Conservation (phyloP, 2,888 invertebrate genomes). For the Notocelia uddmanniana region DNA sequence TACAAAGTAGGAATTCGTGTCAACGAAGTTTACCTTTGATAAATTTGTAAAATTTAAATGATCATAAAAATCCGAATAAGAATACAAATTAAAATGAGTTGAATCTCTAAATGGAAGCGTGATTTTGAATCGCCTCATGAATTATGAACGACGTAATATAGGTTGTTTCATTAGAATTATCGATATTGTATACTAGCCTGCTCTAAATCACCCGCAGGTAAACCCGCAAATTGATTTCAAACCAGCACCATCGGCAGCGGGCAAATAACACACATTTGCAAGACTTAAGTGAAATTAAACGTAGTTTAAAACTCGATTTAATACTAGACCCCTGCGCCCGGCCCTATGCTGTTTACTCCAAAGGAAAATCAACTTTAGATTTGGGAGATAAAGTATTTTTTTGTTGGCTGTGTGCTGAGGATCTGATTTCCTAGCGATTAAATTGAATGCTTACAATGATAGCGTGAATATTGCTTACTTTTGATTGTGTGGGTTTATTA, state of each 20-base stretch:
- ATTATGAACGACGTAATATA: no score
- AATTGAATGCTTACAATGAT: conserved; percentile 42
- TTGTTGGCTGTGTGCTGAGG: conserved; percentile 6
- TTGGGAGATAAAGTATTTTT: conserved; percentile 8
- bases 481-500: conserved; percentile 32
- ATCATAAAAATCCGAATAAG: no score
- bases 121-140: no score
- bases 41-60: no score
- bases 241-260: conserved; percentile 52
- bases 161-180: background rate
- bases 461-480: conserved; percentile 38
- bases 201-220: conserved; percentile 46
- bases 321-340: conserved; percentile 51
- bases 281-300: conserved; percentile 67
- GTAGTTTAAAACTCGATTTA: conserved; percentile 56
- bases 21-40: no score
- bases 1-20: no score
- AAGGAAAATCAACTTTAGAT: conserved; percentile 40
- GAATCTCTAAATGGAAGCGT: no score
- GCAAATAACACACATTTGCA: conserved; percentile 63
- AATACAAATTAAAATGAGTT: no score
- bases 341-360: conserved; percentile 46
- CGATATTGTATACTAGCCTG: conserved; percentile 11
- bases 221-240: conserved; percentile 63
- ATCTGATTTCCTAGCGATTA: conserved; percentile 45